These are phyloP conservation scores for Sitophilus oryzae DNA, from an alignment of 1,140 invertebrate species.

Conservation along the genomic window DNA sequence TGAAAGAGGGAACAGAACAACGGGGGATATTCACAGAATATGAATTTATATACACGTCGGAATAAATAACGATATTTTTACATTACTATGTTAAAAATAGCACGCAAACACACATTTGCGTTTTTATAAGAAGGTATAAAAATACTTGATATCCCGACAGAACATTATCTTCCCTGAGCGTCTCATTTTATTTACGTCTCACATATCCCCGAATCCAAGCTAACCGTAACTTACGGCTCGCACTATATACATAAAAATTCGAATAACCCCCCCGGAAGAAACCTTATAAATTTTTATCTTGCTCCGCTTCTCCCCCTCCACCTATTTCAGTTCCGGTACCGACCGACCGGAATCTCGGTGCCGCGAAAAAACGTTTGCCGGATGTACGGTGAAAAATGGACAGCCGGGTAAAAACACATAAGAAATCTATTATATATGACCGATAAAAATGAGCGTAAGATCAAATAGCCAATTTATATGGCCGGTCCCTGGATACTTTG, in stretches of 20 bases:
- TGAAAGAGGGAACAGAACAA: no score
- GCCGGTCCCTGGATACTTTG: conserved; percentile 28
- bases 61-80: no score
- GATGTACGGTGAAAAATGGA: conserved; percentile 30
- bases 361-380: not conserved
- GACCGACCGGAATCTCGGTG: not conserved
- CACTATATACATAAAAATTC: not conserved
- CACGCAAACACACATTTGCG: no score
- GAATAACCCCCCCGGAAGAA: not conserved
- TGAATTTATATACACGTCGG: no score
- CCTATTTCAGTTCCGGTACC: not conserved
- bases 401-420: conserved; percentile 29
- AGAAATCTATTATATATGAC: conserved; percentile 35
- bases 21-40: no score
- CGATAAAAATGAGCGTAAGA: conserved; percentile 37
- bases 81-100: no score
- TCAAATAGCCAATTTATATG: conserved; percentile 39
- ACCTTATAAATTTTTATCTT: not conserved
- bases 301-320: not conserved
- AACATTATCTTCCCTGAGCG: no score
- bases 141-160: no score
- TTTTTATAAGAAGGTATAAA: no score
- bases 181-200: no score
- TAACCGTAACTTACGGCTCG: not conserved
- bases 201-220: no score